Base-by-base conservation (phyloP, 2,113 vertebrate genomes). In the western clawed frog (Xenopus tropicalis) region DNA sequence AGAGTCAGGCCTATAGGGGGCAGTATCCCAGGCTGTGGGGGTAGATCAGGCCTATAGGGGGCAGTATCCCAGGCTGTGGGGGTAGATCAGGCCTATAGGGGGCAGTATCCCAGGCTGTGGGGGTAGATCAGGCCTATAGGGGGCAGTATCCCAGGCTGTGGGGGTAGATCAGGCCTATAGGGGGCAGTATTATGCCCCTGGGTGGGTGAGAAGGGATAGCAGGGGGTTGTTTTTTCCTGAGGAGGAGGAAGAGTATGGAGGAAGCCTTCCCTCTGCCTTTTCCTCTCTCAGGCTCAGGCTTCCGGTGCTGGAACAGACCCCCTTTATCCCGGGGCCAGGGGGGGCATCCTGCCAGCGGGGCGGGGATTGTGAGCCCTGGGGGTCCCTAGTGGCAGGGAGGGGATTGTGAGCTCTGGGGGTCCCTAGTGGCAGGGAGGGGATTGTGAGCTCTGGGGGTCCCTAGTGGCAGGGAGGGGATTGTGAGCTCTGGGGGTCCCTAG, bases 241-340 rank as follows among this genome's bases (percentile, higher is more conserved):
- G 23, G 14, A 13, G 58, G 21, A 71, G 69, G 69, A 61, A 25
- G 58, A 42, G 58, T 11, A 19, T 23, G 25, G 58, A 37, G 70
- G 70, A 63, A 63, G 19, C 11, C 14, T 37, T 23, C 22, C 13
- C 1, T 48, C 25, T 25, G 4, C 19, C 14, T 48, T 13, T 80
- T 80, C 80, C 79, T 78, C 82, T 84, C 82, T 80, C 82, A 84
- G 78, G 71, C 43, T 48, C 73, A 23, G 61, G 1, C 81, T 76
- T 73, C 82, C 82, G 82, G 80, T 82, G 74, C 29, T 52, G 70
- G 65, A 61, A 51, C 70, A 70, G 80, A 79, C 71, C n/a, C 29
- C 61, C 12, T 10, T 48, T 14, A 12, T 51, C 61, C 61, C 61
- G 14, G 62, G 12, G n/a, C 17, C 58, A 52, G 62, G 42, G 76